Conservation (phyloP, 2,888 invertebrate species). For the Cephalotes varians region DNA sequence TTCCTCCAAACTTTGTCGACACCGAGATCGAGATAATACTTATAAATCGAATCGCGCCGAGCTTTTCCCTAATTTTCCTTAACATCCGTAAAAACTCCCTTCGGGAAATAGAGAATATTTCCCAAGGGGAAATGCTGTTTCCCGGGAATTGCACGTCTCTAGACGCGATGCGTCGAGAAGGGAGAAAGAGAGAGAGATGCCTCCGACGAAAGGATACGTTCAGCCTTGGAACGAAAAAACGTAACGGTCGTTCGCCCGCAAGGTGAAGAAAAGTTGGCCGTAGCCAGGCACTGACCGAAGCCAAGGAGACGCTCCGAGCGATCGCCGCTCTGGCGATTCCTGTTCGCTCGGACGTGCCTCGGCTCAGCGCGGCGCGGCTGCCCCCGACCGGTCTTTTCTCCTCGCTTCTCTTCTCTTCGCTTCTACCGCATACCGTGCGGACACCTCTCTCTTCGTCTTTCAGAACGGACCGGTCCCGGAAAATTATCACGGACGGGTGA, state of each 20-base stretch:
- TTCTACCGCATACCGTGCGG: conserved; percentile 42
- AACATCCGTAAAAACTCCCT: background rate
- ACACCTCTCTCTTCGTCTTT: conserved; percentile 19
- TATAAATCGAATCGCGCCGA: background rate
- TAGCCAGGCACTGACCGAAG: conserved; percentile 83
- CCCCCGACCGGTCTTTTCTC: conserved; percentile 71
- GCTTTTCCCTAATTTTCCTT: background rate
- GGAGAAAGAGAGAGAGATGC: conserved; percentile 59
- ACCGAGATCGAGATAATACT: background rate
- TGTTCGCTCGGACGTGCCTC: conserved; percentile 78
- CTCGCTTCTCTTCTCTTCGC: conserved; percentile 44
- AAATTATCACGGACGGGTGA: conserved; percentile 75
- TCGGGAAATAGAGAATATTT: background rate
- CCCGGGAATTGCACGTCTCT: conserved; percentile 26
- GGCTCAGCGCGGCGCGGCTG: conserved; percentile 50
- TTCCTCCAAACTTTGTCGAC: background rate
- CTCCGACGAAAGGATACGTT: conserved; percentile 78
- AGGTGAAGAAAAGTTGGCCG: conserved; percentile 85
- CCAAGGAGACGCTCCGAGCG: conserved; percentile 82
- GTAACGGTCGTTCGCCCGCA: conserved; percentile 84
- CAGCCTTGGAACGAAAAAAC: conserved; percentile 84
- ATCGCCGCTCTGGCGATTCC: conserved; percentile 74
- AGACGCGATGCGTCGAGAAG: conserved; percentile 47
- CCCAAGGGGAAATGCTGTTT: background rate
- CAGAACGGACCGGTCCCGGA: conserved; percentile 79